Conservation (phyloP, 1,140 invertebrate genomes). For the Sycophaga agraensis region DNA sequence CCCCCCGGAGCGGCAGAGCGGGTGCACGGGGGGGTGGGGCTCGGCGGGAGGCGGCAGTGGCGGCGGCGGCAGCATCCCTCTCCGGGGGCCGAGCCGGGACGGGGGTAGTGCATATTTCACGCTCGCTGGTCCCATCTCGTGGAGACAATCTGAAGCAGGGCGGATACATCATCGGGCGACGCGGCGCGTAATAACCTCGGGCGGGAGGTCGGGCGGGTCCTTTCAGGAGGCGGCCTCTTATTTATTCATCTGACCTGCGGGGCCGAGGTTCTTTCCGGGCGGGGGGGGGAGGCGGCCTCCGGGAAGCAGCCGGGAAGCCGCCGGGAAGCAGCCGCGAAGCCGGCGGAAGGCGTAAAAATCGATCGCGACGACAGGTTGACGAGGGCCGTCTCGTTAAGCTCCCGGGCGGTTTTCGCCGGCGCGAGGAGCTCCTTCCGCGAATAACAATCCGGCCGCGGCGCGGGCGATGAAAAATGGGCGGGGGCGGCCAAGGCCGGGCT, state of each 20-base stretch:
- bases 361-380: background rate
- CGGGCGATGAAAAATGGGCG: constrained; percentile 4
- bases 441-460: constrained; percentile 1
- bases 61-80: too few relatives aligned
- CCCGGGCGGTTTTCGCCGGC: too few relatives aligned
- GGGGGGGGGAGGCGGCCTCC: too few relatives aligned
- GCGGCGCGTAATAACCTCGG: constrained; percentile 47
- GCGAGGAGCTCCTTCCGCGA: background rate
- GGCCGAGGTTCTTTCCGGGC: background rate
- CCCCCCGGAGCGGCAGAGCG: too few relatives aligned
- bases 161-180: constrained; percentile 54
- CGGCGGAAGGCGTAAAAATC: background rate
- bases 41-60: too few relatives aligned
- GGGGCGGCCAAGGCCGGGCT: constrained; percentile 32
- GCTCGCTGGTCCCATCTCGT: constrained; percentile 51
- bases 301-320: background rate
- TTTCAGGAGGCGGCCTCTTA: constrained; percentile 49
- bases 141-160: constrained; percentile 51
- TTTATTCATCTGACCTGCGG: constrained; percentile 50
- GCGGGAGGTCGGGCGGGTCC: constrained; percentile 20
- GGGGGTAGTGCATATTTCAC: constrained; percentile 54
- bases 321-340: background rate
- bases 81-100: too few relatives aligned
- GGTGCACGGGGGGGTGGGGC: too few relatives aligned
- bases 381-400: too few relatives aligned